Base-by-base conservation (phyloP, 2,113 vertebrate species). In the Narcine bancroftii region DNA sequence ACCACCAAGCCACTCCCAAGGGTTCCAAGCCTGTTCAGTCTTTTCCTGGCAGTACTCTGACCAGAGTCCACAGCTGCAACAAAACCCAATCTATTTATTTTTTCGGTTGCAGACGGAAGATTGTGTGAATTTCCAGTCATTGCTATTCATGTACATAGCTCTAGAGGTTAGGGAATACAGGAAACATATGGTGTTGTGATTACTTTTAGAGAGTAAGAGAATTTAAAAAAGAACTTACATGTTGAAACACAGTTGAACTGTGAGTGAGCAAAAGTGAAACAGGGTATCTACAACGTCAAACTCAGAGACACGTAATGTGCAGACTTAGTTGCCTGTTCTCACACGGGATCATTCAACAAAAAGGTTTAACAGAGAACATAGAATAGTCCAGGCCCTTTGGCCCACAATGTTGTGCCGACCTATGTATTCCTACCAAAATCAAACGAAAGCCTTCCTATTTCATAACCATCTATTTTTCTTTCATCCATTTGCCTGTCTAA, bases 91-190 rank as follows among this genome's bases (percentile, higher is more conserved):
- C n/a, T n/a, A 2, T 19, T 63, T 1, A 7, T n/a, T 36, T 39
- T 33, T 24, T 36, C 50, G 3, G 11, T 6, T n/a, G 50, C 29
- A 19, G 81, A n/a, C 50, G 11, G 50, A 60, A 53, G 24, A 13
- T 10, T 81, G 10, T 50, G 77, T 60, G 6, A 29, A 85, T 36
- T 85, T 85, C 26, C 53, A 60, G 33, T 36, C 33, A 36, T 17
- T 36, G 33, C 53, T 87, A 56, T 87, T 60, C 81, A 60, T 6
- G n/a, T 87, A n/a, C 81, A 87, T 36, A 63, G 81, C 33, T 87
- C 81, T 63, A 56, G 56, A 87, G 81, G 53, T 87, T 36, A 60
- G 81, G 81, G 53, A 87, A 87, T 21, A 33, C 50, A 63, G 81
- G 81, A 21, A 87, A 60, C 81, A 87, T 60, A 87, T 63, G 33